A percentile compares a stretch with the other conserved stretches of the same genome.
phyloP scores from a whole-genome alignment of 2,797 vertebrate genomes.

The Cyprinella venusta region DNA sequence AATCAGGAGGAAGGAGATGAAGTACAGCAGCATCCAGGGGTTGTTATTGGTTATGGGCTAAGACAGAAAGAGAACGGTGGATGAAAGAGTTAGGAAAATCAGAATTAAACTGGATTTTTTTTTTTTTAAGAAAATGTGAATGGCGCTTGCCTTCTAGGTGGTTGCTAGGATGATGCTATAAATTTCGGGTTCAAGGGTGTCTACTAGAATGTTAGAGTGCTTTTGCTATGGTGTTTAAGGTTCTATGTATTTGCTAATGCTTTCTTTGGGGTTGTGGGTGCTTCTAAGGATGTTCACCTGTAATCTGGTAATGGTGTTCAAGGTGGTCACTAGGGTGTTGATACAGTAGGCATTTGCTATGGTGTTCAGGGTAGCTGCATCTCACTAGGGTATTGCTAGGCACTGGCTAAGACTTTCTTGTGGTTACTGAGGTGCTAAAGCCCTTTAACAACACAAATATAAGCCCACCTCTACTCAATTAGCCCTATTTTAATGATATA shows the following conservation, averaged over 20 bases:
- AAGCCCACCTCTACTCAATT: not conserved
- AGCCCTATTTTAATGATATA: no score
- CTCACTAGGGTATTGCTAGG: no score
- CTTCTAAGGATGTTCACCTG: not conserved
- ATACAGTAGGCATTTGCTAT: not conserved
- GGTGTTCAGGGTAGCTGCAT: not conserved
- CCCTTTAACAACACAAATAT: not conserved
- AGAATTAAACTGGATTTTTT: not conserved
- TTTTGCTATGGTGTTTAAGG: not conserved
- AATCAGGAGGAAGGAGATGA: conserved; percentile 92
- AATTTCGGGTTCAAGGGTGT: not conserved
- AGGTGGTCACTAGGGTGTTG: no score
- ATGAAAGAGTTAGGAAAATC: not conserved
- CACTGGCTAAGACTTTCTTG: not conserved
- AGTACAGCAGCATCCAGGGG: conserved; percentile 92
- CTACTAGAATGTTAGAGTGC: not conserved
- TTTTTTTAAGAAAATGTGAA: not conserved
- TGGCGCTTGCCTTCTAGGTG: not conserved
- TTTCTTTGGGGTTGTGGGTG: not conserved
- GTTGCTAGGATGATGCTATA: not conserved
- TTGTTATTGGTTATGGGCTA: conserved; percentile 76
- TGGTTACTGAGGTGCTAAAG: not conserved
- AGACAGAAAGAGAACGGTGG: not conserved
- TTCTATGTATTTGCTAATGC: not conserved
- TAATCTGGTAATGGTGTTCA: not conserved